phyloP scores from a whole-genome alignment of 1,140 invertebrate species.

The Rhysida immarginata region DNA sequence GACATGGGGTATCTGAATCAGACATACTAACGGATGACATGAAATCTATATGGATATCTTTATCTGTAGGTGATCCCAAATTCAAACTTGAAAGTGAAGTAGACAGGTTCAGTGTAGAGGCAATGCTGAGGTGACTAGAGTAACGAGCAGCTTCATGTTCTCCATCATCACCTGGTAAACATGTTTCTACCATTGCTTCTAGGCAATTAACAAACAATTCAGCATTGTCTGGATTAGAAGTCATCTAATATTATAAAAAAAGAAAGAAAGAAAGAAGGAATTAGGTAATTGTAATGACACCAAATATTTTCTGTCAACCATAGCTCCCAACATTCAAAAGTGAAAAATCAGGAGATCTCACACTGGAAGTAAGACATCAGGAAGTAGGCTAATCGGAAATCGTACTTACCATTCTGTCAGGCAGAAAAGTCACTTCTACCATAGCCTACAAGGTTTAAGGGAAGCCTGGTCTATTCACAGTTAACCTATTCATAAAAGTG shows the following conservation, averaged over 20 bases:
- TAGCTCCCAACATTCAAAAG: too few species aligned
- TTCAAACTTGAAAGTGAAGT: constrained; percentile 58
- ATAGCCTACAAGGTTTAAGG: too few species aligned
- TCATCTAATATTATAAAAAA: constrained; percentile 40
- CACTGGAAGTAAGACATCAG: too few species aligned
- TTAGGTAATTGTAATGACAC: too few species aligned
- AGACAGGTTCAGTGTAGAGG: constrained; percentile 52
- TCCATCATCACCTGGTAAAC: constrained; percentile 53
- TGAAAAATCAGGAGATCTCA: too few species aligned
- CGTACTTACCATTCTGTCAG: too few species aligned
- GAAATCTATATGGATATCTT: constrained; percentile 21
- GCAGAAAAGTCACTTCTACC: too few species aligned
- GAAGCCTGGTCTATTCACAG: too few species aligned
- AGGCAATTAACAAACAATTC: constrained; percentile 93
- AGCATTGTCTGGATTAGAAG: constrained; percentile 80
- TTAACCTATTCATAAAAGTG: too few species aligned
- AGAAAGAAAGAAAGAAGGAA: too few species aligned
- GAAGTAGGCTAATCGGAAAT: too few species aligned
- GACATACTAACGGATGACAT: background rate
- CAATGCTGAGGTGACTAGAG: constrained; percentile 54
- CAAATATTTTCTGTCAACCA: too few species aligned
- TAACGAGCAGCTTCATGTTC: constrained; percentile 42
- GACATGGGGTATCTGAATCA: background rate
- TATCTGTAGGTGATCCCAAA: constrained; percentile 62
- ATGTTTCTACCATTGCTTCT: constrained; percentile 96